These are phyloP conservation scores for Saiga tatarica DNA, from an alignment of 2,113 vertebrate genomes.

Conservation along the genomic window DNA sequence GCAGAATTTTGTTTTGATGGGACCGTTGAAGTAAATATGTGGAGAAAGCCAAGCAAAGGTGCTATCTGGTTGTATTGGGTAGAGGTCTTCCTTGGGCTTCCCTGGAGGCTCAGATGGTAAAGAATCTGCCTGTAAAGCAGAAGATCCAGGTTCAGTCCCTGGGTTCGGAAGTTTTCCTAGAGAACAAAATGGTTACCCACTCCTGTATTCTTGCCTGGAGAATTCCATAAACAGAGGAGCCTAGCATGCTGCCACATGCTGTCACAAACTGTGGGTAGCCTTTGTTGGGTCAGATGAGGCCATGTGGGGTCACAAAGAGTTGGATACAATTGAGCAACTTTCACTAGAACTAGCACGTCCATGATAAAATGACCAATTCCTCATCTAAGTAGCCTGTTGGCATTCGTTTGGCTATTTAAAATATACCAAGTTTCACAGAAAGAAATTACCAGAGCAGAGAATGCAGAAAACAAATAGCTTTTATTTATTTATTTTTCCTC, in stretches of 20 bases:
- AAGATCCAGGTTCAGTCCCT: neutral
- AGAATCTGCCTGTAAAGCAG: neutral
- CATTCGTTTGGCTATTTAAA: neutral
- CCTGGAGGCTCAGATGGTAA: neutral
- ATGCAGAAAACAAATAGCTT: neutral
- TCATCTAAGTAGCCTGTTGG: neutral
- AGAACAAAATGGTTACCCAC: neutral
- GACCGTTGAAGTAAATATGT: neutral
- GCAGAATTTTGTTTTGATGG: neutral
- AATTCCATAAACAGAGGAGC: neutral
- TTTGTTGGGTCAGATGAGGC: neutral
- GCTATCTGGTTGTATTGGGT: neutral
- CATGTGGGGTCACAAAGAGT: neutral
- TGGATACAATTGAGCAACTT: neutral
- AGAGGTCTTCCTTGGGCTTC: neutral
- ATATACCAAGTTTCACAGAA: neutral
- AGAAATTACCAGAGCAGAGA: neutral
- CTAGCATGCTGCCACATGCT: rapidly evolving
- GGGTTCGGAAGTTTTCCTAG: neutral
- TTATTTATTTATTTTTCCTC: neutral
- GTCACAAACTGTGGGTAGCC: neutral
- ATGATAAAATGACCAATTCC: neutral
- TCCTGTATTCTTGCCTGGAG: neutral
- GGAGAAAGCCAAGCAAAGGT: neutral
- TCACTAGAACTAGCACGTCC: neutral